Base-by-base conservation (phyloP, 2,113 vertebrate species). In the Spea multiplicata region DNA sequence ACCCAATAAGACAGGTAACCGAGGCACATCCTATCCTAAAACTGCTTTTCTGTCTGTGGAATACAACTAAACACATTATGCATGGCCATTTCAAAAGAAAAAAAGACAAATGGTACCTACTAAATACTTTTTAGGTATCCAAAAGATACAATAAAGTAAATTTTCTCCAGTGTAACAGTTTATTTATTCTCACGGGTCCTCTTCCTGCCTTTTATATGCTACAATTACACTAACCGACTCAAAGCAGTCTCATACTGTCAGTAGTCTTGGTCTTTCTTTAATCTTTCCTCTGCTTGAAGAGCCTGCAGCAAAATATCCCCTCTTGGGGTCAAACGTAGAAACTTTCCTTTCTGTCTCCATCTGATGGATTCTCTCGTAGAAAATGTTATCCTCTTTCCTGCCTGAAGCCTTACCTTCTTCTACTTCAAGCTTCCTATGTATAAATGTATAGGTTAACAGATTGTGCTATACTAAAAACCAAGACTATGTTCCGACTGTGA, bases 131-230 rank as follows among this genome's bases (percentile, higher is more conserved):
- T 68, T 68, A 76, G 55, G 50, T 76, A 68, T 76, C 57, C 44
- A 76, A 48, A 59, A 50, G 47, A 57, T 44, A 76, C 55, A 76
- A 47, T 59, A 53, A 72, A 72, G 76, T 65, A 72, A 71, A 65
- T 71, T 61, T 71, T 8, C 68, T 78, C n/a, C 76, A 13, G 48
- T 64, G 49, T 66, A 49, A 65, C 65, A 49, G 30, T 71, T 78
- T 78, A 78, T 72, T 78, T 59, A 72, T 72, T 66, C 70, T 71
- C 77, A 16, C 47, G 77, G 66, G 77, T 80, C 62, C 70, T 30
- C 71, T 13, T 62, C 16, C 61, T 64, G 47, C 69, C 44, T 53
- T 78, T 59, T 66, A 61, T 73, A 65, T 73, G 44, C 71, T 59
- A 50, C 70, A 62, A 80, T 73, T 73, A 80, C 47, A 57, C 61